Conservation (phyloP, 2,888 invertebrate genomes). For the Agrotis segetum region DNA sequence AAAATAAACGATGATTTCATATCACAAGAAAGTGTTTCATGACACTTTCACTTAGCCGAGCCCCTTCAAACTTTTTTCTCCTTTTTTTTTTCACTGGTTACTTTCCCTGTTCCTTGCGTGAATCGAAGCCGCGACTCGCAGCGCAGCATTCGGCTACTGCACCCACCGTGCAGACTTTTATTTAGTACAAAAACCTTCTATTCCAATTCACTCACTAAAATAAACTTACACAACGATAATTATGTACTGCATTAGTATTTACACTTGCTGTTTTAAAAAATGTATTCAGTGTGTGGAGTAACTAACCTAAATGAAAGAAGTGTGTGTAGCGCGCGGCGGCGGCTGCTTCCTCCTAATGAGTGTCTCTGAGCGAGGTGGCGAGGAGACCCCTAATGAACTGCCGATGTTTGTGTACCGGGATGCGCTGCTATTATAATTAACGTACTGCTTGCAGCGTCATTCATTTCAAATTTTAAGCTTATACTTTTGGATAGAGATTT, state of each 20-base stretch:
- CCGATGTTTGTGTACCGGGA: conserved; percentile 43
- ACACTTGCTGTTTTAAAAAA: conserved; percentile 35
- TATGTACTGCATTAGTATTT: conserved; percentile 32
- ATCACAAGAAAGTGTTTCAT: neutral
- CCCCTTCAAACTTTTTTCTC: too few relatives aligned
- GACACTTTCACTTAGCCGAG: too few relatives aligned
- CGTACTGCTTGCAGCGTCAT: conserved; percentile 32
- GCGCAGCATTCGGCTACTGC: too few relatives aligned
- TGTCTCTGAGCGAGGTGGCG: conserved; percentile 36
- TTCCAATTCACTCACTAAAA: conserved; percentile 33
- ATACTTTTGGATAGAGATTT: neutral
- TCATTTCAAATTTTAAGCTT: conserved; percentile 18
- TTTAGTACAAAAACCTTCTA: neutral
- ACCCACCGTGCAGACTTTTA: too few relatives aligned
- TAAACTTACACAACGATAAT: neutral
- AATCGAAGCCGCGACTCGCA: too few relatives aligned
- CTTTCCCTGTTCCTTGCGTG: neutral
- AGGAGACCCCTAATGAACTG: conserved; percentile 64
- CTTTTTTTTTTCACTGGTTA: too few relatives aligned
- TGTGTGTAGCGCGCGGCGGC: conserved; percentile 53
- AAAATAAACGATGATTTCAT: neutral
- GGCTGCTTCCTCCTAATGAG: conserved; percentile 62
- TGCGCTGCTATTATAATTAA: conserved; percentile 42
- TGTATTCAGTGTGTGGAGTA: conserved; percentile 45
- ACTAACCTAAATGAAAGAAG: conserved; percentile 62